These are phyloP conservation scores for Macrosoma leucophasiata DNA, from an alignment of 2,888 invertebrate species.

Conservation along the genomic window DNA sequence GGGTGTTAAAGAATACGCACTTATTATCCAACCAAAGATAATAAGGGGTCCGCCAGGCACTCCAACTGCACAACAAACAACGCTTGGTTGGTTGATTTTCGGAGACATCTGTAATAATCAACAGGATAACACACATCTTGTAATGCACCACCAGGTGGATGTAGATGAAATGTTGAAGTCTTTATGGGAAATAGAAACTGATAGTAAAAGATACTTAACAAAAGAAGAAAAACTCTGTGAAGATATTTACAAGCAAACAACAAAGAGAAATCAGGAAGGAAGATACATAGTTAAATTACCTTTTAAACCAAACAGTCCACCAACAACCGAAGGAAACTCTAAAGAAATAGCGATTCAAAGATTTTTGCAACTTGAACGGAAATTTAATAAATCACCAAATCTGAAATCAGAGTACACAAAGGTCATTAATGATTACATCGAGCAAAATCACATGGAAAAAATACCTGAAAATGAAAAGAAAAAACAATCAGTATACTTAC, in stretches of 20 bases:
- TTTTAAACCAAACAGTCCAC: constrained; percentile 17
- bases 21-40: constrained; percentile 2
- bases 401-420: constrained; percentile 20
- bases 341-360: constrained; percentile 24
- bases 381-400: constrained; percentile 14
- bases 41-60: constrained; percentile 21
- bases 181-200: too few relatives aligned
- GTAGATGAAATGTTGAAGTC: too few relatives aligned
- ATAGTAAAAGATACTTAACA: constrained; percentile 3
- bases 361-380: constrained; percentile 21
- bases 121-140: too few relatives aligned
- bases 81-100: constrained; percentile 22
- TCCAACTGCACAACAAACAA: constrained; percentile 22
- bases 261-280: constrained; percentile 10
- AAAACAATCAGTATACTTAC: constrained; percentile 25
- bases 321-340: constrained; percentile 18
- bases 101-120: constrained; percentile 8
- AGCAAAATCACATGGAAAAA: constrained; percentile 25
- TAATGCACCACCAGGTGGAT: too few relatives aligned
- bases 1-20: constrained; percentile 16
- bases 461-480: constrained; percentile 19
- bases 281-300: constrained; percentile 14
- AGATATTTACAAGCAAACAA: constrained; percentile 9
- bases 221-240: constrained; percentile 11
- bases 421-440: constrained; percentile 25